Evolutionary conservation across 2,797 vertebrate species (phyloP), one percentile per base, ranked within the genome.

Genomic region (Euphonia xanthogaster): DNA sequence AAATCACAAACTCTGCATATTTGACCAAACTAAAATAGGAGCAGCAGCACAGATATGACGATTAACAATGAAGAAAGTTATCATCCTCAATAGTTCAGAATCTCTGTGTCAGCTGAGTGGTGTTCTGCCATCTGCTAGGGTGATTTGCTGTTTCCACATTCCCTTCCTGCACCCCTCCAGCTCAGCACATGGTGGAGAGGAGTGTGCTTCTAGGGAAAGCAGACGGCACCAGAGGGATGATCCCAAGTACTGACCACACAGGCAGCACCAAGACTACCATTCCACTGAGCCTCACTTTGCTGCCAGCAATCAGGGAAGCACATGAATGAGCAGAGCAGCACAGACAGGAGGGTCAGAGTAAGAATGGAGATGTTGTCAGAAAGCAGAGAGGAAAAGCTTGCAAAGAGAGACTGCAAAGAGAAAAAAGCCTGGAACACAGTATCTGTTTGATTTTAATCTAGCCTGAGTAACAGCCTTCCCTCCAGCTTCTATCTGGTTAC

Each of bases 131-230:
- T 8, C 2, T 68, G 39, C 39, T 0, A 5, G 23, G 37, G 30
- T 0, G 0, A 51, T 33, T 17, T 54, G 20, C 10, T 68, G 3
- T 18, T 88, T 53, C n/a, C 1, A 0, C 20, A 31, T 12, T 7
- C 31, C 9, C 10, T 63, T 53, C 63, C 19, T 24, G 40, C 50
- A 21, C 2, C 9, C n/a, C 13, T 53, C 28, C 6, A 1, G 21
- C 31, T 30, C 19, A 30, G 7, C n/a, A 39, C 2, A 3, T 11
- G 33, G 17, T 2, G 2, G 22, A 73, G 42, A 71, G 13, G 8
- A 76, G 2, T 19, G 40, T 0, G 0, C 15, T 57, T 66, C 57
- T 33, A 42, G 20, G 37, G 48, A 76, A 87, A 45, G 4, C 14
- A 48, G 57, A 23, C 24, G 18, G 53, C 2, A 60, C 10, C 30